A percentile compares a stretch with the other conserved stretches of the same genome.
Conservation (phyloP, 2,888 invertebrate species). For the Dicycla oo region DNA sequence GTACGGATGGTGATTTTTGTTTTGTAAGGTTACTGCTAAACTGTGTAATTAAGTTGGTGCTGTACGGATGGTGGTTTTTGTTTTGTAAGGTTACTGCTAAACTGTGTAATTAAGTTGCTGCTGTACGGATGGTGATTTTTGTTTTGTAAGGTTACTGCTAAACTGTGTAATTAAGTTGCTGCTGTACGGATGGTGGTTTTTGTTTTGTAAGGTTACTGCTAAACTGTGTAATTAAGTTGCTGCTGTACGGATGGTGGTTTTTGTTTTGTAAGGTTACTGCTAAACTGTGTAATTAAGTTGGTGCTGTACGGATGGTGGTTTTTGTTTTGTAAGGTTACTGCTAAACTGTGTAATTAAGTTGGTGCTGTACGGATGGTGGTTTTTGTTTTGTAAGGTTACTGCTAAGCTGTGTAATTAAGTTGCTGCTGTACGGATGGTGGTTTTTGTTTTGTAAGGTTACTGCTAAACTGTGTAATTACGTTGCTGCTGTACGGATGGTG, state of each 20-base stretch:
- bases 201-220: slow-evolving; percentile 21
- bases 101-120: slow-evolving; percentile 31
- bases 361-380: background rate
- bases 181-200: background rate
- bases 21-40: slow-evolving; percentile 15
- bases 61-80: background rate
- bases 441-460: slow-evolving; percentile 19
- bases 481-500: slow-evolving; percentile 6
- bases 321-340: slow-evolving; percentile 20
- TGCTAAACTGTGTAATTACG: slow-evolving; percentile 20
- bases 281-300: slow-evolving; percentile 31
- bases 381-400: slow-evolving; percentile 20
- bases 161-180: slow-evolving; percentile 30
- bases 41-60: slow-evolving; percentile 32
- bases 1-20: background rate
- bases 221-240: slow-evolving; percentile 29
- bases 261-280: slow-evolving; percentile 19
- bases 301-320: background rate
- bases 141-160: slow-evolving; percentile 17
- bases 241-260: background rate
- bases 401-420: slow-evolving; percentile 24
- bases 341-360: slow-evolving; percentile 30
- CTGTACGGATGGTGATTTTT: background rate
- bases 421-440: slow-evolving; percentile 1
- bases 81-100: slow-evolving; percentile 16